Evolutionary conservation across 1,140 invertebrate species (phyloP).

Genomic region (Meloidogyne hapla): DNA sequence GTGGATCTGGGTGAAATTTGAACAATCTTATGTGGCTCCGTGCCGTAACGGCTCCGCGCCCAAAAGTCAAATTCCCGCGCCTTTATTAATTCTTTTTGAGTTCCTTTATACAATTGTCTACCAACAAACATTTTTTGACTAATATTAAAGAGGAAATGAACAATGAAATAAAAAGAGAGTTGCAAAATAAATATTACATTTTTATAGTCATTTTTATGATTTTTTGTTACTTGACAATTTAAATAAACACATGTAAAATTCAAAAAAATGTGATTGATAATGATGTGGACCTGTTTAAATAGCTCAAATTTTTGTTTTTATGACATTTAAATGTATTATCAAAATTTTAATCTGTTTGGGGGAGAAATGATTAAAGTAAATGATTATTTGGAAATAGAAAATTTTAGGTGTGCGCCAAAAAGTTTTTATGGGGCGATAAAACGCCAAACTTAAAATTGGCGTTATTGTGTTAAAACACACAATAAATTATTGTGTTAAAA

Average conservation of each 20-base stretch:
- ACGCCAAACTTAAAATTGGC: background rate
- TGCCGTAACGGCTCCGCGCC: background rate
- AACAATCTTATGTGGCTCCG: no score
- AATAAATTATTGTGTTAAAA: no score
- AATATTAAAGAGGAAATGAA: background rate
- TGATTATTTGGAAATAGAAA: no score
- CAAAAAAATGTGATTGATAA: background rate
- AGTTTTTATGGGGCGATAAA: background rate
- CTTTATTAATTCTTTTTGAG: background rate
- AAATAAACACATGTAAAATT: background rate
- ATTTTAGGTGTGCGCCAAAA: background rate
- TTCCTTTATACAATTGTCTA: background rate
- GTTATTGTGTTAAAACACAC: no score
- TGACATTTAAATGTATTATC: background rate
- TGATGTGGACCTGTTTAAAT: background rate
- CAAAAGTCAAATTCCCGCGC: background rate
- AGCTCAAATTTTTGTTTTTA: background rate
- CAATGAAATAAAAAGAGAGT: background rate
- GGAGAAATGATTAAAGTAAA: no score
- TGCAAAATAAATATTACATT: background rate
- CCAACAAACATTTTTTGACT: background rate
- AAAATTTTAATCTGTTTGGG: background rate
- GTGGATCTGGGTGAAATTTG: no score
- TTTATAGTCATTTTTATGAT: background rate
- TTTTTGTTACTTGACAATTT: background rate